Evolutionary conservation across 2,888 invertebrate species (phyloP).

Genomic region (Crematogaster levior): DNA sequence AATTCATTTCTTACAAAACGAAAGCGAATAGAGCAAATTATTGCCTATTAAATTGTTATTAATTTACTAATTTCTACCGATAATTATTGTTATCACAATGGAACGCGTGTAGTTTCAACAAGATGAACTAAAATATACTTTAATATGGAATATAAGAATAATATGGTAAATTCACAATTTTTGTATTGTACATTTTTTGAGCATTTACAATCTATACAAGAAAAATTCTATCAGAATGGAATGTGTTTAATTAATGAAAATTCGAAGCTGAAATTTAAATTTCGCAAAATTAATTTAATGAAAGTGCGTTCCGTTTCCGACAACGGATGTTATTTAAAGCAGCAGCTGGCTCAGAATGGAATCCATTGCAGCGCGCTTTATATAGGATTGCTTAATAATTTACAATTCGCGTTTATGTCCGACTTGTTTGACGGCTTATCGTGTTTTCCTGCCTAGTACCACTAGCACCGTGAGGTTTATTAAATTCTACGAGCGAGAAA

Average conservation of each 20-base stretch:
- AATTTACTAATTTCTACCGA: neutral
- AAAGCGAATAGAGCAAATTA: neutral
- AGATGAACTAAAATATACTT: neutral
- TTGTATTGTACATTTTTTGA: neutral
- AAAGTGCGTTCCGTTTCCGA: conserved; percentile 27
- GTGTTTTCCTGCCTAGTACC: neutral
- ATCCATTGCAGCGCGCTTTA: conserved; percentile 54
- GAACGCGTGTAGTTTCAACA: neutral
- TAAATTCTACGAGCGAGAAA: conserved; percentile 42
- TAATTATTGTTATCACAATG: neutral
- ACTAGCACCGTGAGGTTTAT: conserved; percentile 10
- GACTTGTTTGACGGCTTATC: conserved; percentile 41
- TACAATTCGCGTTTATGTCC: conserved; percentile 56
- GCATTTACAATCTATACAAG: neutral
- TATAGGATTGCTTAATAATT: conserved; percentile 61
- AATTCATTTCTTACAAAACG: conserved; percentile 1
- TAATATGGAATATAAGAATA: neutral
- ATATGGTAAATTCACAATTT: no score
- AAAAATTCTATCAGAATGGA: conserved; percentile 16
- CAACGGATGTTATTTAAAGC: conserved; percentile 58
- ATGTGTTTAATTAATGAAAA: conserved; percentile 49
- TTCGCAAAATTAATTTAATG: conserved; percentile 39
- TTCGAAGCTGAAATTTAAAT: conserved; percentile 32
- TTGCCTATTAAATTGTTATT: neutral
- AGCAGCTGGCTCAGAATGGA: conserved; percentile 38